A percentile compares a stretch with the other conserved stretches of the same genome.
These are phyloP conservation scores for Nibea coibor DNA, from an alignment of 2,113 vertebrate genomes.

Conservation along the genomic window DNA sequence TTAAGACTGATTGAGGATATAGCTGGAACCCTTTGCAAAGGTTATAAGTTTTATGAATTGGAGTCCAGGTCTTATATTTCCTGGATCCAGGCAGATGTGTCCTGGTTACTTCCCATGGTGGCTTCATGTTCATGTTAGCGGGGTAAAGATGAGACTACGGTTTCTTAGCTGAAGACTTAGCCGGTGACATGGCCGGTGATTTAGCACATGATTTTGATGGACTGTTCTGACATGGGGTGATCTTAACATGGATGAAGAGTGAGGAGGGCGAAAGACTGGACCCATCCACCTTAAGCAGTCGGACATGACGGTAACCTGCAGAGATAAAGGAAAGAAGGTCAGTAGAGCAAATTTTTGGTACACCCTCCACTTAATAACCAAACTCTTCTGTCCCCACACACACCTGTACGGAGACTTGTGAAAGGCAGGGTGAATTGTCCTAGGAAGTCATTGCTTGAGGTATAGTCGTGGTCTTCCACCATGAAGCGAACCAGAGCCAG, in stretches of 20 bases:
- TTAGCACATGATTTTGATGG: constrained; percentile 43
- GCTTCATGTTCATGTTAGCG: not conserved
- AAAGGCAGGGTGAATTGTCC: constrained; percentile 93
- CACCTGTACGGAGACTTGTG: constrained; percentile 90
- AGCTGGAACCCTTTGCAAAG: not conserved
- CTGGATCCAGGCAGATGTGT: not conserved
- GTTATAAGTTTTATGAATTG: not conserved
- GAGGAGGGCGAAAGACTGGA: constrained; percentile 89
- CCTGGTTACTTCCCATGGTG: not conserved
- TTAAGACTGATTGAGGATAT: not conserved
- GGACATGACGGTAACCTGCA: constrained; percentile 94
- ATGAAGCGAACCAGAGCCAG: constrained; percentile 92
- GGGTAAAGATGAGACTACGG: not conserved
- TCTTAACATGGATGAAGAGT: constrained; percentile 89
- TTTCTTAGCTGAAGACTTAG: constrained; percentile 32
- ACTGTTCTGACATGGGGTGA: constrained; percentile 64
- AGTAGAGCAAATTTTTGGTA: not conserved
- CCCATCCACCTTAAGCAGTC: constrained; percentile 89
- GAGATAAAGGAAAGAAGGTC: not conserved
- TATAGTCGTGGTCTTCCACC: constrained; percentile 93
- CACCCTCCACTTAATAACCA: not conserved
- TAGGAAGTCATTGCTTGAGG: constrained; percentile 93
- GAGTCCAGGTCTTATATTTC: not conserved
- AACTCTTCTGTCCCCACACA: not conserved
- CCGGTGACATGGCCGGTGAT: constrained; percentile 10